phyloP scores from a whole-genome alignment of 2,888 invertebrate species.

The Hemaris fuciformis region DNA sequence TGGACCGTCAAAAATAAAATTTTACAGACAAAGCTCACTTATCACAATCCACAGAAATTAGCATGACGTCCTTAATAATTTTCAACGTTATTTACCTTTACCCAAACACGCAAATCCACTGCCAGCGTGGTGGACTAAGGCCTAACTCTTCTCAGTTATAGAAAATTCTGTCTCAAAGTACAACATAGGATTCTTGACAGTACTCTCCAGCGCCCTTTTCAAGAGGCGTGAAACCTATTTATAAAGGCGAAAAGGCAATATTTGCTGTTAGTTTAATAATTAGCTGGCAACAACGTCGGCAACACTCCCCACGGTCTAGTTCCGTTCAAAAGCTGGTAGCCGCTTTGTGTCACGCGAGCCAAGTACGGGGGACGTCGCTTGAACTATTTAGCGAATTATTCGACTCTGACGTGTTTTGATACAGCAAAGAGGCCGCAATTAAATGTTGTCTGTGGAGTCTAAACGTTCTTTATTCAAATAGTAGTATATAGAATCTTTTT shows the following conservation, averaged over 20 bases:
- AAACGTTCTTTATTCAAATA: too few relatives aligned
- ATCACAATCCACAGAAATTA: too few relatives aligned
- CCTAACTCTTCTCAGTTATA: too few relatives aligned
- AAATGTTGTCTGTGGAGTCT: not conserved
- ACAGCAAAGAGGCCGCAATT: not conserved
- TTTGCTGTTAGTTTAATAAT: constrained; percentile 10
- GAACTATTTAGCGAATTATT: not conserved
- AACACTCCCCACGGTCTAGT: constrained; percentile 6
- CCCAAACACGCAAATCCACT: too few relatives aligned
- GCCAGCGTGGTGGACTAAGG: too few relatives aligned
- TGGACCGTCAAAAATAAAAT: too few relatives aligned
- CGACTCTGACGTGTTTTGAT: not conserved
- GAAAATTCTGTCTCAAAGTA: too few relatives aligned
- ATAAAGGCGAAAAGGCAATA: constrained; percentile 1
- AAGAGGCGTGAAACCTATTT: not conserved
- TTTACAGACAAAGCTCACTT: too few relatives aligned
- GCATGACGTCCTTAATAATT: too few relatives aligned
- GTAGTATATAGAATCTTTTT: too few relatives aligned
- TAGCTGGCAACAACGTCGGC: constrained; percentile 8
- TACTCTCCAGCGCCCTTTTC: not conserved
- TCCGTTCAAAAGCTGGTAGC: not conserved
- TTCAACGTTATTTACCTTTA: too few relatives aligned
- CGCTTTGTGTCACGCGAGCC: constrained; percentile 7
- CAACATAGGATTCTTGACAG: not conserved
- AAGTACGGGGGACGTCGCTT: not conserved